Percentiles rank a stretch among this genome's conserved stretches.
Conservation (phyloP, 2,888 invertebrate species). For the Zelleria hepariella region DNA sequence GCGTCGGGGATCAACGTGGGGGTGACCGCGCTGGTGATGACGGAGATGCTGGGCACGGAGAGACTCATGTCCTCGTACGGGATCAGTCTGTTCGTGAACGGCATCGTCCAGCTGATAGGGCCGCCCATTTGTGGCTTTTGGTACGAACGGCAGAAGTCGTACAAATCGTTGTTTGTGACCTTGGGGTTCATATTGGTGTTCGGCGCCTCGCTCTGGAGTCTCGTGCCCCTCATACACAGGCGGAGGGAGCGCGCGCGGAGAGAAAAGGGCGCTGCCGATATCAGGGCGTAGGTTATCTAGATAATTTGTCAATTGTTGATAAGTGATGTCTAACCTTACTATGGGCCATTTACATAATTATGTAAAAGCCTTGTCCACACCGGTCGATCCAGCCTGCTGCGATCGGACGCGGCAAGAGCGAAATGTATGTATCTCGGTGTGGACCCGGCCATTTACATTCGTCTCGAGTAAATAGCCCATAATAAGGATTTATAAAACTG, state of each 20-base stretch:
- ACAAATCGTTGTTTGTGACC: conserved; percentile 80
- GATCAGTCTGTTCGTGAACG: conserved; percentile 87
- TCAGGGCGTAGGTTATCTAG: conserved; percentile 33
- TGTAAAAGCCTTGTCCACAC: too few relatives aligned
- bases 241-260: conserved; percentile 27
- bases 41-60: conserved; percentile 88
- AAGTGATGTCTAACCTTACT: too few relatives aligned
- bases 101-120: conserved; percentile 83
- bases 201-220: conserved; percentile 82
- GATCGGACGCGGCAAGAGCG: too few relatives aligned
- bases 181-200: conserved; percentile 80
- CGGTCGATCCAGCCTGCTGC: too few relatives aligned
- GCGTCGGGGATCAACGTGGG: conserved; percentile 90
- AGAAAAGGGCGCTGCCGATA: conserved; percentile 15
- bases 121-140: conserved; percentile 87
- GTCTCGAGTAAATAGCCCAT: too few relatives aligned
- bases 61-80: conserved; percentile 89
- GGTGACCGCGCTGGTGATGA: conserved; percentile 89
- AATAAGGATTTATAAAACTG: too few relatives aligned
- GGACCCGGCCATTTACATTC: too few relatives aligned
- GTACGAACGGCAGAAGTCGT: conserved; percentile 75
- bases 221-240: conserved; percentile 79
- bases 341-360: too few relatives aligned
- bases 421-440: too few relatives aligned
- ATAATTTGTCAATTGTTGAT: too few relatives aligned